Evolutionary conservation across 2,888 invertebrate genomes (phyloP).

Genomic region (Pelosia muscerda): DNA sequence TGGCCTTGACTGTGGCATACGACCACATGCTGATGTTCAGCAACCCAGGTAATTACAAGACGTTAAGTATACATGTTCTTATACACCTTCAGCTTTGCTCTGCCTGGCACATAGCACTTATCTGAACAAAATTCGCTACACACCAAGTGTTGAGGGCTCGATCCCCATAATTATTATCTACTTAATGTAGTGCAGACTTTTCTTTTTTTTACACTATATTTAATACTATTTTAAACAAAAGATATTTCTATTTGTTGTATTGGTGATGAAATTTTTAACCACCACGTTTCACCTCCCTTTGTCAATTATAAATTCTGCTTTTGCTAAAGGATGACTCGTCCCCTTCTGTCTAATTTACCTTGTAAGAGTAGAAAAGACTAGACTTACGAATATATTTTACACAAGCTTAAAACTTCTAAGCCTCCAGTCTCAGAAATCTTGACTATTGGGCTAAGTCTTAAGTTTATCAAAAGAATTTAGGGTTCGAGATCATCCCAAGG

Average conservation of each 20-base stretch:
- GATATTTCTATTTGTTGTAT: background rate
- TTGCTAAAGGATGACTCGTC: slow-evolving; percentile 1
- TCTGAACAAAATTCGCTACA: background rate
- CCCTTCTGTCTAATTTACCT: background rate
- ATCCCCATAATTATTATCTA: background rate
- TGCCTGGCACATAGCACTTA: background rate
- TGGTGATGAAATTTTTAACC: background rate
- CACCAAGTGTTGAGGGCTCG: background rate
- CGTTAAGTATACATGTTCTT: background rate
- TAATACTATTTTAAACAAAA: background rate
- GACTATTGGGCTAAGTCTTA: background rate
- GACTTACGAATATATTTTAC: background rate
- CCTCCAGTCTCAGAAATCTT: background rate
- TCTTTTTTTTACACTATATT: no score
- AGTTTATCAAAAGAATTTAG: no score
- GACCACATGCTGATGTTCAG: slow-evolving; percentile 88
- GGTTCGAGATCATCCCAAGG: slow-evolving; percentile 1
- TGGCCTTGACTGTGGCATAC: slow-evolving; percentile 90
- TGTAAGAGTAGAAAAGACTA: background rate
- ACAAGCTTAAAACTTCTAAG: background rate
- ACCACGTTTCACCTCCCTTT: no score
- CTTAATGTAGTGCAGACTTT: background rate
- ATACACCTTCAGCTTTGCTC: background rate
- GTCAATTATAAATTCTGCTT: background rate
- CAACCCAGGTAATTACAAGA: slow-evolving; percentile 88